Conservation (phyloP, 1,140 invertebrate genomes). For the Microplitis demolitor region DNA sequence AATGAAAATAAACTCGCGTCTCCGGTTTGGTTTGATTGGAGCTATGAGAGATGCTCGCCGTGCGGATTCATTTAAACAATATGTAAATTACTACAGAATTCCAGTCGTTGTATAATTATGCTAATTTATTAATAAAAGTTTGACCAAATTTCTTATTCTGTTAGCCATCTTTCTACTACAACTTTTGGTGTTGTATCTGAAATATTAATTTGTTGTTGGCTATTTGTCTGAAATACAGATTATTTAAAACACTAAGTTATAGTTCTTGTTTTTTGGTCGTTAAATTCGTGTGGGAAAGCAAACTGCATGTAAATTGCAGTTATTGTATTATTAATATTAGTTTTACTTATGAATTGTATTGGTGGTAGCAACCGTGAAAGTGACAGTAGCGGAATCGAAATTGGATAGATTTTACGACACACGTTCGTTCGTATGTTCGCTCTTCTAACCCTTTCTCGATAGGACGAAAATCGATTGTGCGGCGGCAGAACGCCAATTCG, state of each 20-base stretch:
- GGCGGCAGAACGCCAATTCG: not conserved
- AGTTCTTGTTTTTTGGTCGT: no score
- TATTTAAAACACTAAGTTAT: no score
- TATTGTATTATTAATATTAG: not conserved
- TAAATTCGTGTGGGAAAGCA: no score
- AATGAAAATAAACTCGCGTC: not conserved
- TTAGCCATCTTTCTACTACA: not conserved
- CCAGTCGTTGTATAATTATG: slow-evolving; percentile 47
- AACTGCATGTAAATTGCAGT: not conserved
- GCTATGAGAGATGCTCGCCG: slow-evolving; percentile 2
- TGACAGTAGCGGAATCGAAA: slow-evolving; percentile 8
- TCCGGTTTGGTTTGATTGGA: not conserved
- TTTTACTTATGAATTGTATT: not conserved
- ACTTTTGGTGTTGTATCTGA: no score
- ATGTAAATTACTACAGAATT: slow-evolving; percentile 40
- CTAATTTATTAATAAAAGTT: slow-evolving; percentile 48
- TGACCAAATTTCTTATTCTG: slow-evolving; percentile 21
- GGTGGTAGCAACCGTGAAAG: not conserved
- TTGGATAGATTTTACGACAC: slow-evolving; percentile 2
- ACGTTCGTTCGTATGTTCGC: not conserved
- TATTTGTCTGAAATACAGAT: no score
- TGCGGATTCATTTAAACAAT: slow-evolving; percentile 39
- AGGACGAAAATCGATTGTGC: slow-evolving; percentile 20
- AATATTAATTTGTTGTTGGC: no score
- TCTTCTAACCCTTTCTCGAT: slow-evolving; percentile 15